Evolutionary conservation across 2,113 vertebrate genomes (phyloP).

Genomic region (Rhombomys opimus): DNA sequence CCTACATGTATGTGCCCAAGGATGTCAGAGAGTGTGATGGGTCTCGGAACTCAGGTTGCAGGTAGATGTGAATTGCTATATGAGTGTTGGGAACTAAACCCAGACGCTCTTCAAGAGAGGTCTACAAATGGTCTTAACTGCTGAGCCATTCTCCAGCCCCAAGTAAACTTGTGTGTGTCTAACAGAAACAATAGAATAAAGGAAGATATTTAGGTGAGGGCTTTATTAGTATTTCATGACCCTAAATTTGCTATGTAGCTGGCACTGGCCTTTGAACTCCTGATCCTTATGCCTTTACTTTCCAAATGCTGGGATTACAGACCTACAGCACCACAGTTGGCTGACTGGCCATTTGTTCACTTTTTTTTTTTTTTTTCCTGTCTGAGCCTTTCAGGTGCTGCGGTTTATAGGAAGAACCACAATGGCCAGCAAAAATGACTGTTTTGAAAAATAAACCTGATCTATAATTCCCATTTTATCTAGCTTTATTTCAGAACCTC

Average conservation of each 20-base stretch:
- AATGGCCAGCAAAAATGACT: background rate
- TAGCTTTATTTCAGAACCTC: background rate
- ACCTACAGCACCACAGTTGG: background rate
- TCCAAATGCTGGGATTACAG: background rate
- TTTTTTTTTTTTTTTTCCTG: background rate
- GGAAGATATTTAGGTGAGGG: background rate
- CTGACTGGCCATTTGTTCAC: background rate
- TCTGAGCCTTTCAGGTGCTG: background rate
- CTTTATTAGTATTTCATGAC: background rate
- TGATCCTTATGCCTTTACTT: background rate
- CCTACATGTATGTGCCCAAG: background rate
- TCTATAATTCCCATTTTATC: background rate
- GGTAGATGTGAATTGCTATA: background rate
- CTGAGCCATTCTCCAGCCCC: background rate
- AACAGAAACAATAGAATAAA: background rate
- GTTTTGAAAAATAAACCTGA: background rate
- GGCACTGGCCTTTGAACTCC: background rate
- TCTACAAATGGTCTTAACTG: background rate
- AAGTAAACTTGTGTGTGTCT: background rate
- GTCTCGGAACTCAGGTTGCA: background rate
- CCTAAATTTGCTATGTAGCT: background rate
- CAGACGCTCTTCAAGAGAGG: background rate
- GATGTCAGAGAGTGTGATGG: background rate
- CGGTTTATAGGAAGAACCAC: background rate
- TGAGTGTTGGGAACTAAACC: background rate